phyloP scores from a whole-genome alignment of 2,113 vertebrate species.

The Pollimyrus isidori region DNA sequence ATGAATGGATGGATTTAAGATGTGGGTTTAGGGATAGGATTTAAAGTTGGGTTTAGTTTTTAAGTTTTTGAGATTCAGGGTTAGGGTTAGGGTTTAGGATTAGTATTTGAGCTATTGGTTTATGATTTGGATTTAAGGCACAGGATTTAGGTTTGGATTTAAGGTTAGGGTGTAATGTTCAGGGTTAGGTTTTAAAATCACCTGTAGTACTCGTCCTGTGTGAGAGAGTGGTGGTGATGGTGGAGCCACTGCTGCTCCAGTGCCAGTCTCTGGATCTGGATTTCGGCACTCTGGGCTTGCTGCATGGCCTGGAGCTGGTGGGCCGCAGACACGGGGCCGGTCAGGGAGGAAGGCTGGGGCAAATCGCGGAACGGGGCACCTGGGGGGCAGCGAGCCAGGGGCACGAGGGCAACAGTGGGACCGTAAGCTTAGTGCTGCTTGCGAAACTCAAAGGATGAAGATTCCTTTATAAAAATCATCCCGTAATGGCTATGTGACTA shows the following conservation, averaged over 20 bases:
- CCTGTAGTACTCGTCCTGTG: slow-evolving; percentile 96
- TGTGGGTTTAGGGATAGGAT: too few relatives aligned
- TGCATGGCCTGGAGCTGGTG: slow-evolving; percentile 99
- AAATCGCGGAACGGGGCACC: slow-evolving; percentile 92
- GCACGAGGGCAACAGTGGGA: neutral
- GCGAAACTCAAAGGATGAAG: neutral
- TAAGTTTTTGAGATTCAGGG: neutral
- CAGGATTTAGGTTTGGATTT: too few relatives aligned
- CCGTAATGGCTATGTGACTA: neutral
- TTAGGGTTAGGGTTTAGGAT: neutral
- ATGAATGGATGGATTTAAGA: too few relatives aligned
- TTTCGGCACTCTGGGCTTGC: slow-evolving; percentile 93
- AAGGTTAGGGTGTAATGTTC: neutral
- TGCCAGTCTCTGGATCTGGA: slow-evolving; percentile 96
- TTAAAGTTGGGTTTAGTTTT: too few relatives aligned
- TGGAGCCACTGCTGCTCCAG: slow-evolving; percentile 95
- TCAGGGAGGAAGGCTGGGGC: slow-evolving; percentile 83
- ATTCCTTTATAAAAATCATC: neutral
- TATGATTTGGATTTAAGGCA: neutral
- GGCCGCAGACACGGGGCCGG: slow-evolving; percentile 87
- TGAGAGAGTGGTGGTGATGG: slow-evolving; percentile 89
- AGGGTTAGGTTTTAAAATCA: slow-evolving; percentile 23
- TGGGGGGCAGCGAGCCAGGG: slow-evolving; percentile 4
- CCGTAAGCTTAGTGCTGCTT: neutral
- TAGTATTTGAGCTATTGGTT: neutral